Base-by-base conservation (phyloP, 2,888 invertebrate species). In the Amiota mariae region DNA sequence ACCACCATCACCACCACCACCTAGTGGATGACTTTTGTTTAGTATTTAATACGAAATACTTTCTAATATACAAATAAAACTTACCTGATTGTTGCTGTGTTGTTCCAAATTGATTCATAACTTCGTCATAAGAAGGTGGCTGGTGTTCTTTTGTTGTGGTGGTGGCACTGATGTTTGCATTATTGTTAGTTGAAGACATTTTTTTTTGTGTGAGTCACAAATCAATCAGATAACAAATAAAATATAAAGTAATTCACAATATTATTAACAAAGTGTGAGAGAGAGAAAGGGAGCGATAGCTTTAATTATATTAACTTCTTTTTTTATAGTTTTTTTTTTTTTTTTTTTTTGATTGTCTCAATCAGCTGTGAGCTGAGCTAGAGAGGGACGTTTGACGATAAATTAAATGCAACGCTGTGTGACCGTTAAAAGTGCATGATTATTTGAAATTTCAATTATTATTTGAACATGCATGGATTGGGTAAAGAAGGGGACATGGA, bases 121-220 rank as follows among this genome's bases (percentile, higher is more conserved):
- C 87, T 18, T 92, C 91, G 0, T 92, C 91, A 82, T 92, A 92
- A 8, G 92, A 91, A 1, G 92, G 92, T 12, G 92, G 92, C 72
- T 90, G 90, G 51, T 90, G 91, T 48, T 91, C 72, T 78, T 81
- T 82, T 49, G 66, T 82, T 49, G 66, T 0, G 72, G 64, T 0
- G 72, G 36, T 73, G 10, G 48, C 24, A 67, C 36, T 70, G n/a
- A n/a, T n/a, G 51, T 70, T 73, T 54, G 10, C 36, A 36, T 36
- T 36, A 6, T 36, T 36, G 6, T 36, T 36, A 36, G 8, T 36
- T 36, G 36, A 0, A 6, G 46, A n/a, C 63, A 46, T 63, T 63
- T 20, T 63, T 20, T 11, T 24, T 12, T 70, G n/a, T 10, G 51
- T 77, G 77, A 77, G 71, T 77, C 77, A 77, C 78, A 13, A 36